Evolutionary conservation across 2,888 invertebrate species (phyloP).

Genomic region (Pristionchus arcanus): DNA sequence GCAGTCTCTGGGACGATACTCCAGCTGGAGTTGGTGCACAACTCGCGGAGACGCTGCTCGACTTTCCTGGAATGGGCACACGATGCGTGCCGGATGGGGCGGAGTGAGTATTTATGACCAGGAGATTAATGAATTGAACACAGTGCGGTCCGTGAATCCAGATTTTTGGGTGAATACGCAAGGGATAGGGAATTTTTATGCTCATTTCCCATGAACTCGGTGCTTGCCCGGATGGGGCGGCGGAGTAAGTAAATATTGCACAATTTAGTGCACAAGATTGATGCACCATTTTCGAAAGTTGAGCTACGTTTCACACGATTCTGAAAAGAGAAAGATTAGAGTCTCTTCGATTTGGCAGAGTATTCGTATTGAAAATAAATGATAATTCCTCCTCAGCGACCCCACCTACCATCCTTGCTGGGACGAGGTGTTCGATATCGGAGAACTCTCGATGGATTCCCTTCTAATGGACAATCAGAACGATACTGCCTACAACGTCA

Average conservation of each 20-base stretch:
- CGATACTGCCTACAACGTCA: not conserved
- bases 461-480: not conserved
- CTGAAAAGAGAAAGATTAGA: too few species aligned
- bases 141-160: too few species aligned
- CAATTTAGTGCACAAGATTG: too few species aligned
- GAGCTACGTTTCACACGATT: not conserved
- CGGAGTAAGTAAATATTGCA: too few species aligned
- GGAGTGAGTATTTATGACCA: not conserved
- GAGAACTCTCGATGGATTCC: not conserved
- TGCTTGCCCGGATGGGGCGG: too few species aligned
- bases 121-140: too few species aligned
- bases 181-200: too few species aligned
- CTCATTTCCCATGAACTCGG: too few species aligned
- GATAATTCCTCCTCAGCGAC: not conserved
- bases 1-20: constrained; percentile 63
- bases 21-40: constrained; percentile 44
- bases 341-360: too few species aligned
- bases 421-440: constrained; percentile 28
- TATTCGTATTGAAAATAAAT: not conserved
- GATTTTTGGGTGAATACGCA: too few species aligned
- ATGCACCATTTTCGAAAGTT: not conserved
- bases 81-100: constrained; percentile 60
- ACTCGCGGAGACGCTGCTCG: constrained; percentile 60
- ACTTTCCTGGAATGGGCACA: constrained; percentile 64
- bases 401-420: not conserved